Conservation (phyloP, 2,888 invertebrate species). For the Reticulitermes lucifugus region DNA sequence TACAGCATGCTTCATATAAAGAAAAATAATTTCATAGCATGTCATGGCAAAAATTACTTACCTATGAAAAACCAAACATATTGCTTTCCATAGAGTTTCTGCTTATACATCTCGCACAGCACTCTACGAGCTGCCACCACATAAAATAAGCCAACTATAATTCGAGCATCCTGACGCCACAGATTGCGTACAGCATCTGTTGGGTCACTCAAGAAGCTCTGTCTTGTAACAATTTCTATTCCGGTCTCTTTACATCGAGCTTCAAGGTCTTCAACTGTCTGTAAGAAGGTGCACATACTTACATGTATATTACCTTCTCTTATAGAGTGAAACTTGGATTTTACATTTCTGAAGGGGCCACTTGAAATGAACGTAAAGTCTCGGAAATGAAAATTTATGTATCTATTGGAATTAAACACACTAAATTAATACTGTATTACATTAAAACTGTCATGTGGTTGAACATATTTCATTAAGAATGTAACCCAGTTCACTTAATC, state of each 20-base stretch:
- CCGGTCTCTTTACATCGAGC: slow-evolving; percentile 90
- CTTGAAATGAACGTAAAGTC: too few species aligned
- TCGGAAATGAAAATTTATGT: too few species aligned
- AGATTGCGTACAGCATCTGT: slow-evolving; percentile 96
- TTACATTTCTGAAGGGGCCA: too few species aligned
- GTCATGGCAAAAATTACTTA: slow-evolving; percentile 62
- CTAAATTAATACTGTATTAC: too few species aligned
- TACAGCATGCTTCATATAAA: too few species aligned
- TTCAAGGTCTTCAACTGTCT: slow-evolving; percentile 98
- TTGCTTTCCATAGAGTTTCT: slow-evolving; percentile 92
- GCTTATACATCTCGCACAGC: slow-evolving; percentile 95
- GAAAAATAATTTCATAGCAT: too few species aligned
- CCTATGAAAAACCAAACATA: slow-evolving; percentile 99
- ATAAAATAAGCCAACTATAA: slow-evolving; percentile 98
- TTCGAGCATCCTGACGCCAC: slow-evolving; percentile 94
- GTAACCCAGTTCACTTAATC: too few species aligned
- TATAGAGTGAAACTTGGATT: too few species aligned
- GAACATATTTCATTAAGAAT: too few species aligned
- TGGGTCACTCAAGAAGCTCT: slow-evolving; percentile 97
- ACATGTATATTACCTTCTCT: too few species aligned
- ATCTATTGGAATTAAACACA: too few species aligned
- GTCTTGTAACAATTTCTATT: slow-evolving; percentile 96
- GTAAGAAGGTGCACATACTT: slow-evolving; percentile 59
- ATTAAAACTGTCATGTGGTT: too few species aligned
- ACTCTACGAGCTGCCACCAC: slow-evolving; percentile 97